Conservation (phyloP, 2,888 invertebrate genomes). For the Rhagonycha fulva region DNA sequence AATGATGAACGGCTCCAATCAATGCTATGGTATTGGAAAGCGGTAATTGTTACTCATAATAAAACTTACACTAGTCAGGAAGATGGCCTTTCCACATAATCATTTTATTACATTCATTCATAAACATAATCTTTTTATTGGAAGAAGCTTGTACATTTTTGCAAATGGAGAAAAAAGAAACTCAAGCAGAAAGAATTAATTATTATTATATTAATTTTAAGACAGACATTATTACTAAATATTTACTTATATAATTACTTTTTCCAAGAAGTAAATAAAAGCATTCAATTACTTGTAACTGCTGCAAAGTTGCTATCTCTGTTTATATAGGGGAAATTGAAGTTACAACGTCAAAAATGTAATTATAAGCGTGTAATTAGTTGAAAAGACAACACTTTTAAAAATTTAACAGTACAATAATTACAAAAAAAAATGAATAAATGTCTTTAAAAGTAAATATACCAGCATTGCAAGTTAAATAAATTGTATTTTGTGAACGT, state of each 20-base stretch:
- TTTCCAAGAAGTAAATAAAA: not conserved
- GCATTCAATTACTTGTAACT: not conserved
- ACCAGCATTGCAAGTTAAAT: not conserved
- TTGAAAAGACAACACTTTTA: not conserved
- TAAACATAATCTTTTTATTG: too few species aligned
- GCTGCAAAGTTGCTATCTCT: not conserved
- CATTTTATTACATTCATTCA: too few species aligned
- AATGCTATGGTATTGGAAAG: too few species aligned
- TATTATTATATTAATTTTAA: not conserved
- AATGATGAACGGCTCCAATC: too few species aligned
- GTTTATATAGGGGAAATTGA: not conserved
- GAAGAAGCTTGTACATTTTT: too few species aligned
- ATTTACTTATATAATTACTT: not conserved
- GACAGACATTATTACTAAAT: not conserved
- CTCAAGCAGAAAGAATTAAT: not conserved
- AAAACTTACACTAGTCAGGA: too few species aligned
- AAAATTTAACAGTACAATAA: not conserved
- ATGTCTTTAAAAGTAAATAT: not conserved
- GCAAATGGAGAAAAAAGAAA: too few species aligned
- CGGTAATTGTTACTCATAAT: too few species aligned
- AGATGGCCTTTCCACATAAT: too few species aligned
- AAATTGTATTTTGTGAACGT: not conserved
- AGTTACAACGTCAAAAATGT: not conserved
- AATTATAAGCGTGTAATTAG: not conserved
- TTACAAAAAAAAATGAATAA: not conserved